Percentiles rank a stretch among this genome's conserved stretches.
Evolutionary conservation across 1,140 invertebrate species (phyloP).

Genomic region (Neodiprion fabricii): DNA sequence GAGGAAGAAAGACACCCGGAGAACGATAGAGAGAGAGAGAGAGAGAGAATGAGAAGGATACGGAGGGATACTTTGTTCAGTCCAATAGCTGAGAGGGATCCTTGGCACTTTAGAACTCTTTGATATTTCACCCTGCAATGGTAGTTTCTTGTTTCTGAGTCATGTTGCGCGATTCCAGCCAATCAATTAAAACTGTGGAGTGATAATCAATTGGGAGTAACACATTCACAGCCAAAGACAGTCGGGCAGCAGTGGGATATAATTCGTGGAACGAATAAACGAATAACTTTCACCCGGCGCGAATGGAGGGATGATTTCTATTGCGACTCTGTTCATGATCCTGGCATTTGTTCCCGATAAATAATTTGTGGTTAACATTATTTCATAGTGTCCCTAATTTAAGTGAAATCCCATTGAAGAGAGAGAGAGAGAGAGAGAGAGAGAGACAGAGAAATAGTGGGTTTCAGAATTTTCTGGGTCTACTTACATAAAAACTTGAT

Average conservation of each 20-base stretch:
- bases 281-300: too few relatives aligned
- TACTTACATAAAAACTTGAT: background rate
- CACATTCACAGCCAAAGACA: slow-evolving; percentile 13
- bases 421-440: background rate
- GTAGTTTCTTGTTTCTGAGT: background rate
- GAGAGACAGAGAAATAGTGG: background rate
- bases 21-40: background rate
- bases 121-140: background rate
- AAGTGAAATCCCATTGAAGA: background rate
- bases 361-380: too few relatives aligned
- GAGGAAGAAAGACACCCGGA: slow-evolving; percentile 18
- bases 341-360: too few relatives aligned
- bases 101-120: slow-evolving; percentile 5
- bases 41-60: slow-evolving; percentile 7
- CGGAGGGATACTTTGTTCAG: slow-evolving; percentile 17
- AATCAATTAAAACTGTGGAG: slow-evolving; percentile 13
- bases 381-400: too few relatives aligned
- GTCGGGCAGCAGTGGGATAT: background rate
- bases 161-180: background rate
- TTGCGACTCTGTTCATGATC: too few relatives aligned
- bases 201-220: background rate
- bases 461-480: background rate
- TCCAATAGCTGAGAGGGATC: slow-evolving; percentile 6
- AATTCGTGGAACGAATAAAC: too few relatives aligned
- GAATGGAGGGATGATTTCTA: too few relatives aligned